phyloP scores from a whole-genome alignment of 2,888 invertebrate species.

The Saturnia japonica region DNA sequence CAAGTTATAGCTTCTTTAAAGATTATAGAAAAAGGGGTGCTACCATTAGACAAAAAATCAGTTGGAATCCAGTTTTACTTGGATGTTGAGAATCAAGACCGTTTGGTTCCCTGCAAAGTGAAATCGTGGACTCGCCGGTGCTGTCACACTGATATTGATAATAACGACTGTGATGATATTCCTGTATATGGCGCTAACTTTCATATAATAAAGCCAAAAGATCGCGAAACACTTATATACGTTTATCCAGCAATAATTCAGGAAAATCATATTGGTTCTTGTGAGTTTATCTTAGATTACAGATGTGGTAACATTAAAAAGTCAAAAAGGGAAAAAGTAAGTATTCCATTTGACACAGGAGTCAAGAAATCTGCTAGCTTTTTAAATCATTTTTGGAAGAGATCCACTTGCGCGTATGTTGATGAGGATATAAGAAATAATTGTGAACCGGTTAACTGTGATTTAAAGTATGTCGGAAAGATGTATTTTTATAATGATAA shows the following conservation, averaged over 20 bases:
- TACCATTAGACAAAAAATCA: slow-evolving; percentile 52
- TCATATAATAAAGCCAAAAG: slow-evolving; percentile 44
- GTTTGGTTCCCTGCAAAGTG: slow-evolving; percentile 41
- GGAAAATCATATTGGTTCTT: slow-evolving; percentile 59
- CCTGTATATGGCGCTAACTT: slow-evolving; percentile 39
- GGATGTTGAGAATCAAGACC: slow-evolving; percentile 55
- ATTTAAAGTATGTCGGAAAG: slow-evolving; percentile 58
- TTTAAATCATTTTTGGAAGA: slow-evolving; percentile 27
- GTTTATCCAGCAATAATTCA: slow-evolving; percentile 55
- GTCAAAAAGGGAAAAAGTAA: slow-evolving; percentile 36
- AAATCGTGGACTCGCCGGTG: slow-evolving; percentile 48
- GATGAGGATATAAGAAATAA: slow-evolving; percentile 57
- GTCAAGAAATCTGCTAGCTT: slow-evolving; percentile 38
- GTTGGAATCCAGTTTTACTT: slow-evolving; percentile 62
- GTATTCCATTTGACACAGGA: slow-evolving; percentile 58
- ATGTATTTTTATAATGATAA: slow-evolving; percentile 49
- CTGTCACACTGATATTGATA: slow-evolving; percentile 46
- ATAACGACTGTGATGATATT: slow-evolving; percentile 48
- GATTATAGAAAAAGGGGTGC: slow-evolving; percentile 59
- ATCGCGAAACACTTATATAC: slow-evolving; percentile 48
- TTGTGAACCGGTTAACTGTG: slow-evolving; percentile 60
- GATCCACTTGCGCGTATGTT: slow-evolving; percentile 43
- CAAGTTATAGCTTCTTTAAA: slow-evolving; percentile 36
- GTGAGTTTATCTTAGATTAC: slow-evolving; percentile 48
- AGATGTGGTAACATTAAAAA: slow-evolving; percentile 39